phyloP scores from a whole-genome alignment of 2,888 invertebrate species.

The Clostera curtula region DNA sequence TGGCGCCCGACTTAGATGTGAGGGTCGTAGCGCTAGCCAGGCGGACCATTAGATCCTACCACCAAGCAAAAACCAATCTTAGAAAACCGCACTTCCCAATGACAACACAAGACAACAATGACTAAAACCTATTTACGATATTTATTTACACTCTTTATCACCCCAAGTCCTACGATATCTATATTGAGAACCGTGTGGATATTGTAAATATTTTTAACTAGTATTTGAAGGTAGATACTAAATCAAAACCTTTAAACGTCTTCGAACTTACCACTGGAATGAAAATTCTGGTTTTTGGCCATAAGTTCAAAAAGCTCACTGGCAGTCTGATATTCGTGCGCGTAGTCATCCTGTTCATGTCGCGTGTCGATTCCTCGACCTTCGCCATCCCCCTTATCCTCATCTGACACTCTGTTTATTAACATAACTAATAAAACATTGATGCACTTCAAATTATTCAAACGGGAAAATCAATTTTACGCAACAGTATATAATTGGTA shows the following conservation, averaged over 20 bases:
- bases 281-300: conserved; percentile 36
- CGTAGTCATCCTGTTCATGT: conserved; percentile 15
- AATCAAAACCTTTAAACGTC: conserved; percentile 1
- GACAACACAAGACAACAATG: too few species aligned
- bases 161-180: too few species aligned
- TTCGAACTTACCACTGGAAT: conserved; percentile 29
- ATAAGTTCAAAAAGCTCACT: conserved; percentile 49
- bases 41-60: too few species aligned
- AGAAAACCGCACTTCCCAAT: too few species aligned
- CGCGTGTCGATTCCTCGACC: conserved; percentile 9
- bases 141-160: too few species aligned
- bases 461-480: conserved; percentile 15
- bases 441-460: conserved; percentile 33
- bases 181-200: too few species aligned
- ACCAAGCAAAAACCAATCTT: too few species aligned
- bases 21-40: too few species aligned
- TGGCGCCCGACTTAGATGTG: too few species aligned
- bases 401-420: conserved; percentile 43
- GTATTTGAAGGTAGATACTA: conserved; percentile 2
- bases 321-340: conserved; percentile 41
- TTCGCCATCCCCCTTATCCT: conserved; percentile 22
- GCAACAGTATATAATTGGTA: conserved; percentile 30
- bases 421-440: conserved; percentile 44
- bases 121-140: too few species aligned
- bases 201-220: too few species aligned